Conservation (phyloP, 2,113 vertebrate species). For the Bos javanicus region DNA sequence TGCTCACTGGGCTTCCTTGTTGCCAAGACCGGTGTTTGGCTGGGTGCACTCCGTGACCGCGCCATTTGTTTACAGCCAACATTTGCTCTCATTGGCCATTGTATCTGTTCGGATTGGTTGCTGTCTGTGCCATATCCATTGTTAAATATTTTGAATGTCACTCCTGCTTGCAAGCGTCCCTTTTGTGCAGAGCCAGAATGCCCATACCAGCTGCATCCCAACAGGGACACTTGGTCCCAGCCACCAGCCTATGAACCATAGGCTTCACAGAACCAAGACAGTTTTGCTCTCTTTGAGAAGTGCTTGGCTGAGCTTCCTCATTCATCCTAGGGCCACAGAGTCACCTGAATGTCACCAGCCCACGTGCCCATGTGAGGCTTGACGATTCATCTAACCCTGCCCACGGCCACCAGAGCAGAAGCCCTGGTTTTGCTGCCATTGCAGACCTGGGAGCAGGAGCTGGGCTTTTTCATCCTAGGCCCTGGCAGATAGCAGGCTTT, state of each 20-base stretch:
- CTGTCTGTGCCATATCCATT: not conserved
- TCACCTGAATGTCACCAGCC: slow-evolving; percentile 9
- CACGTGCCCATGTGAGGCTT: not conserved
- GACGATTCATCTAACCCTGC: accelerated
- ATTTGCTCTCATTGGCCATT: not conserved
- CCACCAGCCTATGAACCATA: not conserved
- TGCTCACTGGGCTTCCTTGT: not conserved
- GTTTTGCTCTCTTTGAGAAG: not conserved
- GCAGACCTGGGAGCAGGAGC: slow-evolving; percentile 19
- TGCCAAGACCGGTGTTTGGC: not conserved
- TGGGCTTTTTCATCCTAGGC: slow-evolving; percentile 53
- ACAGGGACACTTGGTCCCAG: accelerated
- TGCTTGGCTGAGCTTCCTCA: too few species aligned
- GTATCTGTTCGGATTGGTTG: not conserved
- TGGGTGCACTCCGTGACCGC: accelerated
- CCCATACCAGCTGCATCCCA: not conserved
- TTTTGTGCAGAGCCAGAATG: not conserved
- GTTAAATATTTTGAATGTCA: not conserved
- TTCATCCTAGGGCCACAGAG: not conserved
- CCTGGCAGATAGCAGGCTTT: not conserved
- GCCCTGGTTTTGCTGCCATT: not conserved
- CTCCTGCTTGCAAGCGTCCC: not conserved
- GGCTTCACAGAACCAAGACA: not conserved
- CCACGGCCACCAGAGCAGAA: not conserved
- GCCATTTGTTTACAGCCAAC: not conserved